Conservation (phyloP, 2,888 invertebrate genomes). For the Panzeria rudis region DNA sequence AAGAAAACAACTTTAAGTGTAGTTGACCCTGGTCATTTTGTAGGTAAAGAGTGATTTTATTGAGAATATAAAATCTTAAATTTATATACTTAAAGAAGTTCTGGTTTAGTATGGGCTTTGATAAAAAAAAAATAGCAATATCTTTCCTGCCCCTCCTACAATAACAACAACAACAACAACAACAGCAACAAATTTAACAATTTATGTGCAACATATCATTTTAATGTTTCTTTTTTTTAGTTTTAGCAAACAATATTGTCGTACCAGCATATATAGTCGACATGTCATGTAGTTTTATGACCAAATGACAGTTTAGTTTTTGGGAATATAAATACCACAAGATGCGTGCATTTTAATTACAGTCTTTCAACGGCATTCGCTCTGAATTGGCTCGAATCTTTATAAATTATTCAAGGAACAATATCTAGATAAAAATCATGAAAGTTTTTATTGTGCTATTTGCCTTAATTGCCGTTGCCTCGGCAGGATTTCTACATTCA, state of each 20-base stretch:
- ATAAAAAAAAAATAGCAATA: background rate
- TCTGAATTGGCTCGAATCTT: constrained; percentile 3
- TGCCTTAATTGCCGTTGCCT: constrained; percentile 76
- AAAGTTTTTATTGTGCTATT: constrained; percentile 74
- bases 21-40: constrained; percentile 62
- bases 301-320: constrained; percentile 25
- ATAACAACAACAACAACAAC: constrained; percentile 9
- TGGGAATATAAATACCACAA: constrained; percentile 63
- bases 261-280: background rate
- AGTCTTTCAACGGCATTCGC: constrained; percentile 52
- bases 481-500: constrained; percentile 74
- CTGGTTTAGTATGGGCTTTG: constrained; percentile 40
- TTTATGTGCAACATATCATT: constrained; percentile 41
- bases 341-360: constrained; percentile 43
- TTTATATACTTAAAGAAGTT: constrained; percentile 13
- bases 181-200: constrained; percentile 20
- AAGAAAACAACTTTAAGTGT: constrained; percentile 29
- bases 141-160: constrained; percentile 41
- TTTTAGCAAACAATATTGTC: background rate
- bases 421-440: constrained; percentile 28
- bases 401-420: background rate
- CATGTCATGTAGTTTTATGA: background rate
- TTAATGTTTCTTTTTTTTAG: background rate
- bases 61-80: constrained; percentile 28
- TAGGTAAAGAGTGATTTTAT: constrained; percentile 30